Evolutionary conservation across 2,888 invertebrate species (phyloP).

Genomic region (Monopis laevigella): DNA sequence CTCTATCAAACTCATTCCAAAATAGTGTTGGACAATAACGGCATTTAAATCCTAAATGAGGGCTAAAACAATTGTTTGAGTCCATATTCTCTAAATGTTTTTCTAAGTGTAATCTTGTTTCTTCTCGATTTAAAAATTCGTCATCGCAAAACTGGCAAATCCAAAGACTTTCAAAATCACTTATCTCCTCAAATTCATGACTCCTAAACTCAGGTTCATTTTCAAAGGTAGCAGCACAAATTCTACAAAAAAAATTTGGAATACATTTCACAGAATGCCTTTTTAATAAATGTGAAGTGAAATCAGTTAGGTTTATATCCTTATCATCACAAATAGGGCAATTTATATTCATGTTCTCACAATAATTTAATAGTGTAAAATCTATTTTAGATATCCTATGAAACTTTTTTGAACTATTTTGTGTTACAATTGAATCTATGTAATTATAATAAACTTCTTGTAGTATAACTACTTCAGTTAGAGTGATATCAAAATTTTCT

Average conservation of each 20-base stretch:
- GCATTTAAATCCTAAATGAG: conserved; percentile 60
- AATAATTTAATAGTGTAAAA: conserved; percentile 31
- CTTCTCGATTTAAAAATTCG: conserved; percentile 46
- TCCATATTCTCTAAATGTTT: conserved; percentile 42
- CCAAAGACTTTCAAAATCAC: conserved; percentile 53
- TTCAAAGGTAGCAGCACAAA: conserved; percentile 48
- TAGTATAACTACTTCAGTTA: conserved; percentile 48
- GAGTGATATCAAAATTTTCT: conserved; percentile 55
- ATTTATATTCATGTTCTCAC: conserved; percentile 27
- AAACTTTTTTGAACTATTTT: conserved; percentile 34
- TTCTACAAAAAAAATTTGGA: conserved; percentile 44
- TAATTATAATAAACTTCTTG: conserved; percentile 53
- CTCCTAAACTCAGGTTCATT: conserved; percentile 34
- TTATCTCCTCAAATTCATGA: conserved; percentile 39
- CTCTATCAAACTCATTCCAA: conserved; percentile 60
- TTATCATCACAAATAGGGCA: conserved; percentile 42
- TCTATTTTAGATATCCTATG: conserved; percentile 36
- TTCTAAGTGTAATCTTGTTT: conserved; percentile 39
- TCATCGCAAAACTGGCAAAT: conserved; percentile 62
- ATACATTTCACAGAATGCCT: conserved; percentile 42
- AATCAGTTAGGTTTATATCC: conserved; percentile 27
- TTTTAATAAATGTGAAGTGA: conserved; percentile 42
- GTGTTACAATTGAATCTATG: conserved; percentile 29
- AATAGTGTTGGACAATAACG: conserved; percentile 53
- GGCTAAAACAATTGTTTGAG: conserved; percentile 53